phyloP scores from a whole-genome alignment of 2,113 vertebrate genomes.

The Motacilla alba region DNA sequence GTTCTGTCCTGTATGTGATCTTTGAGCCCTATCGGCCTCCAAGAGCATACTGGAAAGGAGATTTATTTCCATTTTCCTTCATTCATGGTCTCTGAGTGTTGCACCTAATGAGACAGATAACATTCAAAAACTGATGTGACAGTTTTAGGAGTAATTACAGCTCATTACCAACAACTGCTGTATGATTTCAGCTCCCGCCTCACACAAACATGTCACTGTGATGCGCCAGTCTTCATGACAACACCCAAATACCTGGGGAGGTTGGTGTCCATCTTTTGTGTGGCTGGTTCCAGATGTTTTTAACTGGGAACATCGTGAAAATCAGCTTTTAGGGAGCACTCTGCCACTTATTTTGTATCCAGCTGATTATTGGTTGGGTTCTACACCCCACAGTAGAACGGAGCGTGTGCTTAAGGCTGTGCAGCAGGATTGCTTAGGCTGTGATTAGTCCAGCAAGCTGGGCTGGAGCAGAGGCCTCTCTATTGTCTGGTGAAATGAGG shows the following conservation, averaged over 20 bases:
- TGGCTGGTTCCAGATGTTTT: not conserved
- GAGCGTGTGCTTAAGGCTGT: not conserved
- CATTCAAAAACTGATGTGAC: not conserved
- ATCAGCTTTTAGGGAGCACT: not conserved
- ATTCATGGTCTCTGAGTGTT: not conserved
- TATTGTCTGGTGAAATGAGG: not conserved
- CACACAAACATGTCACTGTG: not conserved
- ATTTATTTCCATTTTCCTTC: not conserved
- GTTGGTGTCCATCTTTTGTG: fast-evolving
- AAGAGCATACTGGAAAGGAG: not conserved
- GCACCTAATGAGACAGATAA: not conserved
- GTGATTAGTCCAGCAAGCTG: not conserved
- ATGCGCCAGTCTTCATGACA: not conserved
- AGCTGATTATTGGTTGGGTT: not conserved
- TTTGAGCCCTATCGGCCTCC: not conserved
- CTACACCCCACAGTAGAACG: fast-evolving
- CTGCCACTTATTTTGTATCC: not conserved
- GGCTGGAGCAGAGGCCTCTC: not conserved
- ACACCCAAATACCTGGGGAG: not conserved
- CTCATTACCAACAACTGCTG: not conserved
- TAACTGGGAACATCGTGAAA: not conserved
- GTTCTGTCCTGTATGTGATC: not conserved
- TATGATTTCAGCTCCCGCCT: not conserved
- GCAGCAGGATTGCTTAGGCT: not conserved
- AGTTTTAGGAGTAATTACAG: not conserved